Base-by-base conservation (phyloP, 2,797 vertebrate genomes). In the Pangasius macronema region DNA sequence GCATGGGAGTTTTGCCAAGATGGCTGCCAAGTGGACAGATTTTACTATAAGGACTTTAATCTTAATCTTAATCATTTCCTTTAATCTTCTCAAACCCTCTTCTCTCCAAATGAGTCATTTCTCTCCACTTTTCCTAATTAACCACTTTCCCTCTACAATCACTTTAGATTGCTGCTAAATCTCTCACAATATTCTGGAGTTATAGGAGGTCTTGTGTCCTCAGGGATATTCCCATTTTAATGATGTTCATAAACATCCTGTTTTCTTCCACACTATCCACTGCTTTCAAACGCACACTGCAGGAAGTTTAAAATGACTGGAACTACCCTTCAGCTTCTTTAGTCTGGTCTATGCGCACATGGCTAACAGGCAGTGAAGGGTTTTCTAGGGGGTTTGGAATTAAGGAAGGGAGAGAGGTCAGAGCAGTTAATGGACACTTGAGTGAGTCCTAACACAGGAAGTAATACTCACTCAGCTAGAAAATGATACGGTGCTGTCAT, bases 341-440 rank as follows among this genome's bases (percentile, higher is more conserved):
- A 39, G 51, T 51, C 61, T 65, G 81, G 61, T n/a, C 61, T 51
- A 22, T 51, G 20, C 27, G 13, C 61, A 51, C 51, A 16, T 80
- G 79, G 22, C 53, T 84, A 87, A 83, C n/a, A 75, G 83, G 49
- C 85, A 87, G 55, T 86, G 85, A 89, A 88, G 88, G 86, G 88
- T 84, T 86, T 65, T 86, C n/a, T 30, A 49, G 1, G 9, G 24
- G 59, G 24, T 46, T 63, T 63, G 39, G 57, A 24, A 82, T 82
- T 82, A 30, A 1, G 8, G 39, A 82, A 46, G 39, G 24, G 24
- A 63, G 13, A 81, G 57, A 14, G 80, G 57, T 82, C 57, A 63
- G 39, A 63, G 36, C 13, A 24, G 24, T 63, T 59, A 82, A 46
- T 24, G 63, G 13, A 46, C 80, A 82, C 57, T 63, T 8, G 14